Conservation (phyloP, 2,888 invertebrate genomes). For the Myopa tessellatipennis region DNA sequence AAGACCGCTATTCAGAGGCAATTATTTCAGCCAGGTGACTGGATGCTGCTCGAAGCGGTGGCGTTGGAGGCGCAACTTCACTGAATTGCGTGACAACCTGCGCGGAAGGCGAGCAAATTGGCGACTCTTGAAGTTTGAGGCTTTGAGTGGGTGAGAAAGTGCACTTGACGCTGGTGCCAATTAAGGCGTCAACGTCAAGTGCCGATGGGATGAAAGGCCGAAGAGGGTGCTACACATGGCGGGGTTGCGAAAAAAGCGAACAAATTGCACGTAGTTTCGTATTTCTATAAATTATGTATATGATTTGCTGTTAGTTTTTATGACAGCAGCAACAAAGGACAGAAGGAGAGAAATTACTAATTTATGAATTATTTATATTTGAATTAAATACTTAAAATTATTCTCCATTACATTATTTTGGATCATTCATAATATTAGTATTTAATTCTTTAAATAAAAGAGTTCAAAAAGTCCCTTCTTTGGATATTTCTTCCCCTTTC, state of each 20-base stretch:
- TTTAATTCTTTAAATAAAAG: too few relatives aligned
- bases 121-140: slow-evolving; percentile 9
- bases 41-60: background rate
- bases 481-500: too few relatives aligned
- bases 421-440: too few relatives aligned
- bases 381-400: too few relatives aligned
- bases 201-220: background rate
- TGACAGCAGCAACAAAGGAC: background rate
- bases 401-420: too few relatives aligned
- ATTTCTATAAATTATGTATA: background rate
- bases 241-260: background rate
- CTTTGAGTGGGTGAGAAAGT: background rate
- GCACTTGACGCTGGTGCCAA: slow-evolving; percentile 30
- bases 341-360: background rate
- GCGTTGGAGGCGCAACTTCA: background rate
- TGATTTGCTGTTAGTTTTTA: background rate
- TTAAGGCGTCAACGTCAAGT: slow-evolving; percentile 10
- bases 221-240: background rate
- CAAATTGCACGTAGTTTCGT: background rate
- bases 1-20: slow-evolving; percentile 38
- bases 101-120: background rate
- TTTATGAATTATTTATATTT: too few relatives aligned
- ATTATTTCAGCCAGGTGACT: slow-evolving; percentile 61
- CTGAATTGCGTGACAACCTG: background rate
- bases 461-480: too few relatives aligned